Percentiles rank a stretch among this genome's conserved stretches.
Conservation (phyloP, 2,888 invertebrate genomes). For the Drosophila melanosoma region DNA sequence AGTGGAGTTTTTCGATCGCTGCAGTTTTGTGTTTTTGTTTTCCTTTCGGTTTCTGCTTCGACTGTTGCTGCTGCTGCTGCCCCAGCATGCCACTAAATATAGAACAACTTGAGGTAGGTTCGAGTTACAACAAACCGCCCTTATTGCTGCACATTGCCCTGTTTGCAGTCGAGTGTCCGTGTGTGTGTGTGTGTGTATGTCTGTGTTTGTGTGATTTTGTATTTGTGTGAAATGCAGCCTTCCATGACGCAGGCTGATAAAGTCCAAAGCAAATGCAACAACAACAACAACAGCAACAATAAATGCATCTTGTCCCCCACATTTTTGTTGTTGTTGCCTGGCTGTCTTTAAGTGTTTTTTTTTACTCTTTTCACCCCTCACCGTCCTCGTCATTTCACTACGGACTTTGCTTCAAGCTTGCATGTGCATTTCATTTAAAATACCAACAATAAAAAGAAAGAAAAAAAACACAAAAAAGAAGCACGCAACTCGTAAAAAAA, state of each 20-base stretch:
- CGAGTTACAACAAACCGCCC: slow-evolving; percentile 59
- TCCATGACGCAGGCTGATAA: slow-evolving; percentile 65
- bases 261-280: slow-evolving; percentile 15
- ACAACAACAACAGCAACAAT: slow-evolving; percentile 17
- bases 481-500: slow-evolving; percentile 38
- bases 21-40: slow-evolving; percentile 17
- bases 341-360: slow-evolving; percentile 34
- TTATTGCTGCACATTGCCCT: slow-evolving; percentile 33
- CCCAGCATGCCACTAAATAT: slow-evolving; percentile 64
- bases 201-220: slow-evolving; percentile 16
- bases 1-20: slow-evolving; percentile 20
- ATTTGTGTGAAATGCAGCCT: slow-evolving; percentile 49
- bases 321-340: background rate
- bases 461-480: background rate
- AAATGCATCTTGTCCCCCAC: slow-evolving; percentile 24
- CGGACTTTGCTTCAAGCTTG: slow-evolving; percentile 17
- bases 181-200: slow-evolving; percentile 10
- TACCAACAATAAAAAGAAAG: background rate
- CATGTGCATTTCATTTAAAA: slow-evolving; percentile 11
- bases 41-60: background rate
- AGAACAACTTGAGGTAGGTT: slow-evolving; percentile 79
- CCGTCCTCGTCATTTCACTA: background rate
- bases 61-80: background rate
- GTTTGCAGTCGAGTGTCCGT: background rate
- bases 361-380: slow-evolving; percentile 3